A percentile compares a stretch with the other conserved stretches of the same genome.
Conservation (phyloP, 2,888 invertebrate species). For the Norana najaformis region DNA sequence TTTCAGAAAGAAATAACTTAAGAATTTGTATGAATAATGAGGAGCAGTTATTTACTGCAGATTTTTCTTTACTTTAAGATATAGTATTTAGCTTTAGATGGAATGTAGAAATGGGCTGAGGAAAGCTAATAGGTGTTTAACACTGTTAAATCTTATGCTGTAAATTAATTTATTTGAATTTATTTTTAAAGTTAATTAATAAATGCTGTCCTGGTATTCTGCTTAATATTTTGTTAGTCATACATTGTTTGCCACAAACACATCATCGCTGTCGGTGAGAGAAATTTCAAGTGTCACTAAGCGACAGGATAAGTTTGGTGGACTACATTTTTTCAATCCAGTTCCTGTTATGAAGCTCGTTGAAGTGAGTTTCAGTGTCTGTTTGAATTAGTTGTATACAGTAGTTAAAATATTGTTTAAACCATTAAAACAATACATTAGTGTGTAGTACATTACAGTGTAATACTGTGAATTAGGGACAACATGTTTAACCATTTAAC, state of each 20-base stretch:
- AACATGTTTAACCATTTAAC: background rate
- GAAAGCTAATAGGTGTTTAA: background rate
- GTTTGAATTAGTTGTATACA: background rate
- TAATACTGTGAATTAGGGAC: background rate
- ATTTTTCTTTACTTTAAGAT: background rate
- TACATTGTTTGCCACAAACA: conserved; percentile 84
- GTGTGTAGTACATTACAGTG: background rate
- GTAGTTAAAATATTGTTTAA: background rate
- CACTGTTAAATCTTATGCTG: background rate
- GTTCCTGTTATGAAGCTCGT: conserved; percentile 84
- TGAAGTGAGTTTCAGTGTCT: conserved; percentile 67
- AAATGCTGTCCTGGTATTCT: background rate
- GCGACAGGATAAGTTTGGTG: conserved; percentile 74
- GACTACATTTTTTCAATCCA: conserved; percentile 89
- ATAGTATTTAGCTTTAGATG: background rate
- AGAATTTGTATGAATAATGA: background rate
- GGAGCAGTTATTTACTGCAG: background rate
- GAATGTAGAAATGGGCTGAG: background rate
- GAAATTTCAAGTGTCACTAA: conserved; percentile 78
- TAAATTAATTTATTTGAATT: no score
- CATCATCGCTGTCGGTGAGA: conserved; percentile 81
- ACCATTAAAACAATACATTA: background rate
- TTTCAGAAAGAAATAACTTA: background rate
- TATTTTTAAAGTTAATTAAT: no score
- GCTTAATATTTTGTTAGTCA: conserved; percentile 66